Conservation (phyloP, 2,797 vertebrate genomes). For the Limosa lapponica region DNA sequence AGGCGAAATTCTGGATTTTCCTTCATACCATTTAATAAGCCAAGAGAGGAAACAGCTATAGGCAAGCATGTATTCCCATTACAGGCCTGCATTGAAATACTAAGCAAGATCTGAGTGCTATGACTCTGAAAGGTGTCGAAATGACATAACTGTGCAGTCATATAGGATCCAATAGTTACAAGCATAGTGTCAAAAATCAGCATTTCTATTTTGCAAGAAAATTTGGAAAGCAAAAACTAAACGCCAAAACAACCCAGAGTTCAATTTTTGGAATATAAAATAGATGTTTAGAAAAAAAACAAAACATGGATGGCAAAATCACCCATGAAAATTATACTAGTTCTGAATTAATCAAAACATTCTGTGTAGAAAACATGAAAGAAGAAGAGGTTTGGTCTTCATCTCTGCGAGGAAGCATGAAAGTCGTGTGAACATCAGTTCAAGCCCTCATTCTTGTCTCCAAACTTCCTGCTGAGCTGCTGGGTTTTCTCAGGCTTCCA, state of each 20-base stretch:
- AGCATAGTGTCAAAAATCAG: not conserved
- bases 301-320: not conserved
- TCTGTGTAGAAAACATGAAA: not conserved
- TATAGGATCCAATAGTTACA: not conserved
- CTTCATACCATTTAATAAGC: not conserved
- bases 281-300: not conserved
- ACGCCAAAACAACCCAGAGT: not conserved
- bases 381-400: not conserved
- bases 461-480: not conserved
- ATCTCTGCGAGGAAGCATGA: fast-evolving
- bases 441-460: not conserved
- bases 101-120: not conserved
- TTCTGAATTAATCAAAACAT: not conserved
- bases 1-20: not conserved
- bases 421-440: not conserved
- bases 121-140: not conserved
- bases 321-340: not conserved
- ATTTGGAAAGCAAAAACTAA: not conserved
- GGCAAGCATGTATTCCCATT: not conserved
- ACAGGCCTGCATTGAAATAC: not conserved
- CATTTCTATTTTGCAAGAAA: not conserved
- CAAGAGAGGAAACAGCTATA: not conserved
- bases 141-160: not conserved
- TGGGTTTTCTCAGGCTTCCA: not conserved
- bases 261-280: not conserved